phyloP scores from a whole-genome alignment of 2,113 vertebrate species.

The Bos javanicus region DNA sequence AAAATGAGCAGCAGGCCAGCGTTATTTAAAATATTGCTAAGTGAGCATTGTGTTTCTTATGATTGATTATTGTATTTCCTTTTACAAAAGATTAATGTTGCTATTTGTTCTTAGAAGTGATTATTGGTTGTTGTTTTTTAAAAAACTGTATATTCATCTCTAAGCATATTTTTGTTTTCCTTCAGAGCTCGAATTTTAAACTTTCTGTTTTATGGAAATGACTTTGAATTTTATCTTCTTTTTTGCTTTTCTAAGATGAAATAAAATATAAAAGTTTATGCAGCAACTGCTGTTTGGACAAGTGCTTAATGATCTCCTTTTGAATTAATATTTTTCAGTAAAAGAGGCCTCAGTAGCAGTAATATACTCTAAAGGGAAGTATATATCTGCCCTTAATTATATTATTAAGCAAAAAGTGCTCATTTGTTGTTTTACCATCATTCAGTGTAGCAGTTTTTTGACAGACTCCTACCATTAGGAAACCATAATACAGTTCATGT shows the following conservation, averaged over 20 bases:
- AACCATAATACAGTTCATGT: neutral
- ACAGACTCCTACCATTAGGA: neutral
- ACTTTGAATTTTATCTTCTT: slow-evolving; percentile 28
- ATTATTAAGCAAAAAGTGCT: neutral
- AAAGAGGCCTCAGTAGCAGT: neutral
- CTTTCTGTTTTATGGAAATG: slow-evolving; percentile 40
- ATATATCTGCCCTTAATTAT: neutral
- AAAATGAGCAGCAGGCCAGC: slow-evolving; percentile 56
- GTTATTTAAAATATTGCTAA: slow-evolving; percentile 77
- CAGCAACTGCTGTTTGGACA: neutral
- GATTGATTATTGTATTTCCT: slow-evolving; percentile 79
- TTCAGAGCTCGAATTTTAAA: slow-evolving; percentile 64
- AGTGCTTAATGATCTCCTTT: slow-evolving; percentile 6
- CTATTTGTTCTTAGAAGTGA: slow-evolving; percentile 71
- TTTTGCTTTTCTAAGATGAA: slow-evolving; percentile 30
- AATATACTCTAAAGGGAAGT: neutral
- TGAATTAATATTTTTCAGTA: slow-evolving; percentile 2
- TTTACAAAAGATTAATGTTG: slow-evolving; percentile 79
- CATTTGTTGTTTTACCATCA: slow-evolving; percentile 3
- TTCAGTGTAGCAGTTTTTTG: neutral
- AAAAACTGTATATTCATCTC: slow-evolving; percentile 57
- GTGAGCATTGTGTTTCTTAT: slow-evolving; percentile 74
- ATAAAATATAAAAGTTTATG: slow-evolving; percentile 30
- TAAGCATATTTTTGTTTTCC: slow-evolving; percentile 57
- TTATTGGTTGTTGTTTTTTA: slow-evolving; percentile 66